Evolutionary conservation across 2,113 vertebrate genomes (phyloP), one percentile per base, ranked within the genome.

Genomic region (Engraulis encrasicolus): DNA sequence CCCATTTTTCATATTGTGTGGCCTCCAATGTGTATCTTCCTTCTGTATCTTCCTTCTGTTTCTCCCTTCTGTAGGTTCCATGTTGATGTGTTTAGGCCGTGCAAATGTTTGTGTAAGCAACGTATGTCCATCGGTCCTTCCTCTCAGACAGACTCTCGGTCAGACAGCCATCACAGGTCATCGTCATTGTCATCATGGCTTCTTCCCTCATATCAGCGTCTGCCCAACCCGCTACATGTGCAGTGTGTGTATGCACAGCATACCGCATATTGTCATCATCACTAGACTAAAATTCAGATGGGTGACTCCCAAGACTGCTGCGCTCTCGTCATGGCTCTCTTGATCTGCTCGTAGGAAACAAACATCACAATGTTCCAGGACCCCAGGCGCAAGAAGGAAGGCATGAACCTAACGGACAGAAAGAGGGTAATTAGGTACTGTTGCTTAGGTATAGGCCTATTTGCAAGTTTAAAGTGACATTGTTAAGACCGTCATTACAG

Each of bases 291-390:
- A 1, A 6, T 27, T 95, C 91, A 95, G 81, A 94, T 91, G 0
- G 94, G 94, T 0, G 95, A 94, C 88, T 96, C 96, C 93, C 95
- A 95, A 20, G 93, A 91, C 0, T 91, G 83, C 40, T 95, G 91
- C 0, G 94, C 90, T 74, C 90, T 90, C 82, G 88, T 95, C 85
- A 95, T 81, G 0, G 90, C 92, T 0, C 97, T 93, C 88, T 99
- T 97, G 86, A 99, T 94, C 89, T 99, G 98, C 88, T 99, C 98
- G 0, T 97, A 99, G 0, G 96, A 96, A 48, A 98, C 94, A 37
- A 99, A 99, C 98, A 99, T 99, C 81, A 97, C 95, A 85, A 99
- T 96, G 2, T 99, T 99, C 98, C 98, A 99, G 83, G 96, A 94
- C 18, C 97, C 94, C 66, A 99, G 87, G 0, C 98, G 95, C 82